Conservation (phyloP, 2,888 invertebrate species). For the Seira ritae region DNA sequence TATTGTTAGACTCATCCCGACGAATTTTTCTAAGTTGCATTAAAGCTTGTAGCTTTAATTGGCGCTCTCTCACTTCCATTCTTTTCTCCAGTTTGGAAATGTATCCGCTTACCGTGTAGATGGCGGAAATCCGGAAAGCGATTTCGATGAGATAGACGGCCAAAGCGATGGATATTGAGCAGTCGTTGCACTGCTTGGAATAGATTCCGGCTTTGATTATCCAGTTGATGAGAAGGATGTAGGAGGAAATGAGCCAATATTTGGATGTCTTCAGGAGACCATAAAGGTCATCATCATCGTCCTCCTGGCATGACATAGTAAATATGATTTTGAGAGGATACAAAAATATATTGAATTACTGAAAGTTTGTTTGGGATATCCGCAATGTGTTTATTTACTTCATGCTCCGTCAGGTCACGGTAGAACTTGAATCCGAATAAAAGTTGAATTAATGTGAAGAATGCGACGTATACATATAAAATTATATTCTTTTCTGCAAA, state of each 20-base stretch:
- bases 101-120: slow-evolving; percentile 19
- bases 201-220: slow-evolving; percentile 37
- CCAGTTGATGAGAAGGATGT: slow-evolving; percentile 37
- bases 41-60: slow-evolving; percentile 6
- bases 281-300: slow-evolving; percentile 7
- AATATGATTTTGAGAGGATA: not conserved
- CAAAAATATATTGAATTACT: not conserved
- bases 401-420: slow-evolving; percentile 1
- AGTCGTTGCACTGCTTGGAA: slow-evolving; percentile 8
- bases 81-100: slow-evolving; percentile 24
- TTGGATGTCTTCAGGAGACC: slow-evolving; percentile 18
- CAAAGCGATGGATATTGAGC: slow-evolving; percentile 28
- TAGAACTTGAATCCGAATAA: slow-evolving; percentile 38
- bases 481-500: slow-evolving; percentile 20
- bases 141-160: slow-evolving; percentile 33
- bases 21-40: not conserved
- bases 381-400: not conserved
- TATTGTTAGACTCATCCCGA: not conserved
- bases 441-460: slow-evolving; percentile 1
- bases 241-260: slow-evolving; percentile 33
- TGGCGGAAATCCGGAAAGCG: slow-evolving; percentile 9
- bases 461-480: slow-evolving; percentile 25
- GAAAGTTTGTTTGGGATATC: not conserved
- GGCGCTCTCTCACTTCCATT: not conserved
- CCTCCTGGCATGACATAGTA: not conserved